phyloP scores from a whole-genome alignment of 2,797 vertebrate genomes.

The Neostethus bicornis region DNA sequence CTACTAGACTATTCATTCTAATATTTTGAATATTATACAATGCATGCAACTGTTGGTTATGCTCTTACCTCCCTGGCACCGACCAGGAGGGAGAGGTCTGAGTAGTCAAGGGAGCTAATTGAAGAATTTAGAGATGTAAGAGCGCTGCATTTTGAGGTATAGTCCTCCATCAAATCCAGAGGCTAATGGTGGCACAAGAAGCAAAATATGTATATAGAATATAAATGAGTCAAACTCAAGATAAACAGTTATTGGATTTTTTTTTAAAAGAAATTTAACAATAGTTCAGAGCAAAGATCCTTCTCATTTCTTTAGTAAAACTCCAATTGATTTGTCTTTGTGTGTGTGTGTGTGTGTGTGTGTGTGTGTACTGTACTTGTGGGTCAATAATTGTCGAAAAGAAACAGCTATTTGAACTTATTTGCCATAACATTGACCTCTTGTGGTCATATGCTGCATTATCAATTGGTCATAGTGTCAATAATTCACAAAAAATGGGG shows the following conservation, averaged over 20 bases:
- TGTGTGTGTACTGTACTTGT: no score
- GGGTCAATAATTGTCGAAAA: no score
- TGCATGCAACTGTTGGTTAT: not conserved
- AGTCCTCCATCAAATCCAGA: slow-evolving; percentile 54
- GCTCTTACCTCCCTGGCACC: slow-evolving; percentile 63
- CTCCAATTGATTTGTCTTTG: no score
- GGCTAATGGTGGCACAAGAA: slow-evolving; percentile 68
- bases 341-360: no score
- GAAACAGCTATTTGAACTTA: no score
- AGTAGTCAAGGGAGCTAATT: slow-evolving; percentile 68
- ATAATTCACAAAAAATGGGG: no score
- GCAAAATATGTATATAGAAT: slow-evolving; percentile 38
- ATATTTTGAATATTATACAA: not conserved
- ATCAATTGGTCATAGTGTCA: no score
- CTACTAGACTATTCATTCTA: not conserved
- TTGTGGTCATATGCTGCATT: slow-evolving; percentile 37
- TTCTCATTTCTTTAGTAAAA: no score
- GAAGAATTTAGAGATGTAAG: slow-evolving; percentile 70
- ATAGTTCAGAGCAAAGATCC: no score
- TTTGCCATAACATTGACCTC: slow-evolving; percentile 46
- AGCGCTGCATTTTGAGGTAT: slow-evolving; percentile 52
- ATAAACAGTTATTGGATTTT: not conserved
- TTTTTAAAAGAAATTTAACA: no score
- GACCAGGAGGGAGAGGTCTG: slow-evolving; percentile 52
- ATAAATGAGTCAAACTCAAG: slow-evolving; percentile 2